Percentiles rank a stretch among this genome's conserved stretches.
These are phyloP conservation scores for Australoheros scitulus DNA, from an alignment of 2,113 vertebrate genomes.

Conservation along the genomic window DNA sequence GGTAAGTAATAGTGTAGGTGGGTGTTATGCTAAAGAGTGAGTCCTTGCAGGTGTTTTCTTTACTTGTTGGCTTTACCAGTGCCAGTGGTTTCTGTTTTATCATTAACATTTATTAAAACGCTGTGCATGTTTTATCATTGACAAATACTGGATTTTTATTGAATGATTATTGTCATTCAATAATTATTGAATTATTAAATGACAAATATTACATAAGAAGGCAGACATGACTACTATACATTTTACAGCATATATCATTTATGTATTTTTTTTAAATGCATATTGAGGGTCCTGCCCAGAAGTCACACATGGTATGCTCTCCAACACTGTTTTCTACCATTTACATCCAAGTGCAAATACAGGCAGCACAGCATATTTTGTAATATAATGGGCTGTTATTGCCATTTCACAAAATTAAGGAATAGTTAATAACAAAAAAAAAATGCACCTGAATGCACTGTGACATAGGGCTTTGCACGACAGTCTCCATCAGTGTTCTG, in stretches of 20 bases:
- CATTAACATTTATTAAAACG: not conserved
- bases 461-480: not conserved
- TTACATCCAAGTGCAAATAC: not conserved
- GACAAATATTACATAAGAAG: not conserved
- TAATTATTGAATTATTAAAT: too few relatives aligned
- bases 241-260: not conserved
- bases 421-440: not conserved
- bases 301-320: not conserved
- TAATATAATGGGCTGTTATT: not conserved
- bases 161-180: not conserved
- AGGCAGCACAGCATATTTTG: not conserved
- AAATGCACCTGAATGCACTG: not conserved
- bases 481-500: not conserved
- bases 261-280: not conserved
- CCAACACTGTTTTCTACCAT: not conserved
- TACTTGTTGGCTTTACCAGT: not conserved
- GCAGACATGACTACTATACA: not conserved
- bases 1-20: not conserved
- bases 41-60: not conserved
- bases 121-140: not conserved
- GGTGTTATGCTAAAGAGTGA: not conserved
- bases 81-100: not conserved
- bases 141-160: not conserved
- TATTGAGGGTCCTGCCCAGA: not conserved
- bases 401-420: not conserved